Evolutionary conservation across 2,113 vertebrate species (phyloP), one percentile per base, ranked within the genome.

Genomic region (Forbesichthys agassizii): DNA sequence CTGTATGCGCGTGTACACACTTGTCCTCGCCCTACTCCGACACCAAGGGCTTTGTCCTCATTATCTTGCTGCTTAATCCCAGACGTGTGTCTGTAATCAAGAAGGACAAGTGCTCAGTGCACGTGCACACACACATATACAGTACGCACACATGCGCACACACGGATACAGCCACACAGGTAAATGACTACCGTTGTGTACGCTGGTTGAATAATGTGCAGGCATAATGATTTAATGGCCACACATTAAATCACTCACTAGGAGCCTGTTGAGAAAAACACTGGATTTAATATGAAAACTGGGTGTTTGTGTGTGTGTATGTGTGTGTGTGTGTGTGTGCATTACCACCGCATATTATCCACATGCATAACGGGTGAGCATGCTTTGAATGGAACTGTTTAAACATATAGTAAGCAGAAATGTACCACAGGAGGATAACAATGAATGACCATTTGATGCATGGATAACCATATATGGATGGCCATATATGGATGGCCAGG

Each of bases 271-370:
- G 13, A 52, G 49, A 12, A 52, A 52, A 11, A 14, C 49, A 52
- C n/a, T 18, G 54, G 54, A 20, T 20, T 55, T 18, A 56, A 18
- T 18, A 56, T 56, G 16, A 10, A 18, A 20, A 56, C 9, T 76
- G 33, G 53, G 59, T 58, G 14, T 61, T 42, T 63, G 16, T 54
- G 11, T 20, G 46, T 66, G 48, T 61, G 47, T 46, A 47, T 51
- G 48, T 66, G 48, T 61, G 47, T 46, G 49, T 66, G 49, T 47
- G 55, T 66, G 48, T 61, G 47, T 46, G 54, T 51, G 48, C 18
- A 46, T 49, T 18, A 49, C 11, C 9, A 48, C 56, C 16, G 33
- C 49, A 51, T 10, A 51, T 51, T 14, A 51, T 11, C 10, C 13
- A 51, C 13, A 51, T 51, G 49, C 13, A 51, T 51, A 1, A 10